Evolutionary conservation across 2,113 vertebrate genomes (phyloP).

Genomic region (Nanger granti): DNA sequence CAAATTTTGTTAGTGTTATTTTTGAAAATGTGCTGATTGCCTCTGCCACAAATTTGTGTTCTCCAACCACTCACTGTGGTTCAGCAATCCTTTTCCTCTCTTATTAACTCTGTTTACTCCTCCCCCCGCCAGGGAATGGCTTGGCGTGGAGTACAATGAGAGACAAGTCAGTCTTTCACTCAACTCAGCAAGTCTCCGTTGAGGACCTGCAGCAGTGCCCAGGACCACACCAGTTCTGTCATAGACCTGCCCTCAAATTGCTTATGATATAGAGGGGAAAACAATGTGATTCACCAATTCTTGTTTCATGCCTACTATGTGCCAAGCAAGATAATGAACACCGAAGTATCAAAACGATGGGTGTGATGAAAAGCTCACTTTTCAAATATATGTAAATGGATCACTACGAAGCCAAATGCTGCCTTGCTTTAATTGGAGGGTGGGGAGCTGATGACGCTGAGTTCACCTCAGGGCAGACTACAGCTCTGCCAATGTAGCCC

Average conservation of each 20-base stretch:
- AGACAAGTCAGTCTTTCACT: constrained; percentile 40
- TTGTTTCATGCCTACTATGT: neutral
- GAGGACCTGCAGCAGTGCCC: neutral
- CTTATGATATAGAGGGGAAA: neutral
- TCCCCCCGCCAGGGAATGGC: neutral
- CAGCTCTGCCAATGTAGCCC: neutral
- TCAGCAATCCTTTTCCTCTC: constrained; percentile 60
- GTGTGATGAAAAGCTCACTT: neutral
- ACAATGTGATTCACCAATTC: neutral
- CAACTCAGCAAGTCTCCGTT: constrained; percentile 14
- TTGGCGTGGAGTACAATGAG: constrained; percentile 26
- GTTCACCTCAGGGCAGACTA: neutral
- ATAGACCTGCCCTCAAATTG: neutral
- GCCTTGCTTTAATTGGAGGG: neutral
- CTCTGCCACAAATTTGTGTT: constrained; percentile 57
- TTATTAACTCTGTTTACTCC: constrained; percentile 53
- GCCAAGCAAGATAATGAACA: neutral
- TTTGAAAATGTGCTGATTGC: constrained; percentile 56
- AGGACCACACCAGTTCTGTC: neutral
- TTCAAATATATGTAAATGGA: neutral
- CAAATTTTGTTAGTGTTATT: constrained; percentile 56
- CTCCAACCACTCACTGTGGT: constrained; percentile 45
- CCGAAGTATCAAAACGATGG: neutral
- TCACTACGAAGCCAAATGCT: neutral
- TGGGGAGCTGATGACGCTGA: neutral